phyloP scores from a whole-genome alignment of 2,113 vertebrate species.

The Riparia riparia region DNA sequence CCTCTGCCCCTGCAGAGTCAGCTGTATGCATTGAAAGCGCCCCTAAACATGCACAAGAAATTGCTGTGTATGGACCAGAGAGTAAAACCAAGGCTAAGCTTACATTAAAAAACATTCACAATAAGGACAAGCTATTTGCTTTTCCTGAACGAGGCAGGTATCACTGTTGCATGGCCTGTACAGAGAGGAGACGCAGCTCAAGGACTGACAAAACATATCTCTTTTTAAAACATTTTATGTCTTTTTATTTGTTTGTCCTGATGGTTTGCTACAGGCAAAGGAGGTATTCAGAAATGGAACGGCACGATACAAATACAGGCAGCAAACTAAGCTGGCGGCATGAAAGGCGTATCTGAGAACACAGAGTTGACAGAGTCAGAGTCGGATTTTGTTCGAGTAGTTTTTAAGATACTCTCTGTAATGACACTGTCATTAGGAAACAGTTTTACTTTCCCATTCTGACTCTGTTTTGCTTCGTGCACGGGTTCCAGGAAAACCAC shows the following conservation, averaged over 20 bases:
- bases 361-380: constrained; percentile 72
- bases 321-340: constrained; percentile 63
- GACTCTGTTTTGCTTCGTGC: constrained; percentile 67
- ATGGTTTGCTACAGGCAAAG: constrained; percentile 51
- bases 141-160: accelerated
- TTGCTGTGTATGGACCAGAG: background rate
- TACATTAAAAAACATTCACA: background rate
- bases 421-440: constrained; percentile 68
- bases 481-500: constrained; percentile 86
- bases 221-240: constrained; percentile 46
- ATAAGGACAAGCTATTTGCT: background rate
- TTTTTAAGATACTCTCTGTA: constrained; percentile 85
- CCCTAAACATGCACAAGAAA: background rate
- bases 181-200: background rate
- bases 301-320: constrained; percentile 23
- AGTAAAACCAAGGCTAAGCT: background rate
- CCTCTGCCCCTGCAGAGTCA: background rate
- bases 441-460: constrained; percentile 77
- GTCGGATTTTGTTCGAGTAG: constrained; percentile 79
- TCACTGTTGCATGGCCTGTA: background rate
- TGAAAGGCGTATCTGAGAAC: constrained; percentile 77
- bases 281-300: constrained; percentile 38
- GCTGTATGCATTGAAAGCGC: background rate
- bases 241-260: constrained; percentile 61
- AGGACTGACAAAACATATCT: background rate